Evolutionary conservation across 2,888 invertebrate species (phyloP).

Genomic region (Rhodophaea formosa): DNA sequence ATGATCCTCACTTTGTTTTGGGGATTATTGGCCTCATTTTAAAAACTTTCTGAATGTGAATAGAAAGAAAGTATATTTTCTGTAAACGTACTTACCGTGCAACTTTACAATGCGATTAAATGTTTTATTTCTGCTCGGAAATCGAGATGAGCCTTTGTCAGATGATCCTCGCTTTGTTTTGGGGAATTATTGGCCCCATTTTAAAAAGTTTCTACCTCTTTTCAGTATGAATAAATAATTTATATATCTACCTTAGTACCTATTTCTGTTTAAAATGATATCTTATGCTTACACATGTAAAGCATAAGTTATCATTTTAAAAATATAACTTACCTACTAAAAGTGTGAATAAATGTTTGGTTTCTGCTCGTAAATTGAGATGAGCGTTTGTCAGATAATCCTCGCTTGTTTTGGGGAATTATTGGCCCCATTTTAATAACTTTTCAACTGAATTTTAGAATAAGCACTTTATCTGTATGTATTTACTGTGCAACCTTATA

Average conservation of each 20-base stretch:
- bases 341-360: no score
- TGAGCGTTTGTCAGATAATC: slow-evolving; percentile 72
- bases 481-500: no score
- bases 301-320: no score
- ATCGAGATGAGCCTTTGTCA: slow-evolving; percentile 77
- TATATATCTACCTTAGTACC: no score
- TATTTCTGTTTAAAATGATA: no score
- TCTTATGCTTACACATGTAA: no score
- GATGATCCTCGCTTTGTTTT: slow-evolving; percentile 55
- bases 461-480: no score
- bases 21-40: slow-evolving; percentile 55
- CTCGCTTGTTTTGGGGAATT: slow-evolving; percentile 47
- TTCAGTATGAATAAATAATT: no score
- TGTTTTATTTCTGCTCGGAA: slow-evolving; percentile 31
- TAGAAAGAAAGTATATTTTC: no score
- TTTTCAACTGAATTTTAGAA: no score
- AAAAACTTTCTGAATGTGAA: slow-evolving; percentile 69
- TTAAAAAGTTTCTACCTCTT: slow-evolving; percentile 69
- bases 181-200: slow-evolving; percentile 62
- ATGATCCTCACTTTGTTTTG: slow-evolving; percentile 53
- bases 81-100: slow-evolving; percentile 20
- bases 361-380: slow-evolving; percentile 57
- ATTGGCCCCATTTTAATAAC: slow-evolving; percentile 67
- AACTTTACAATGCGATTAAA: slow-evolving; percentile 44
- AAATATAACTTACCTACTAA: no score